Percentiles rank a stretch among this genome's conserved stretches.
Conservation (phyloP, 2,113 vertebrate genomes). For the Galemys pyrenaicus region DNA sequence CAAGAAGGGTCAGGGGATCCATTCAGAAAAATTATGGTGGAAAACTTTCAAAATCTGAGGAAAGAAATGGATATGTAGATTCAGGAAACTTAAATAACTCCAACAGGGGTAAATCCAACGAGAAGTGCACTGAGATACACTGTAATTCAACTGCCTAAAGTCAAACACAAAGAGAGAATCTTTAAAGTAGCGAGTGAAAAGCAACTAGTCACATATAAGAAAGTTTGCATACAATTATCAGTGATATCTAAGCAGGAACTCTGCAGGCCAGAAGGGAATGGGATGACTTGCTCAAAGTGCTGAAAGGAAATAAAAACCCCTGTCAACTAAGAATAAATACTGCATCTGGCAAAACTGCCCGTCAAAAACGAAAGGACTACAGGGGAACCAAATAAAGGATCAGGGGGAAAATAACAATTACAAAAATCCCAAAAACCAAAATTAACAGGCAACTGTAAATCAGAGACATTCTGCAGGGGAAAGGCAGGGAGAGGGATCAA, state of each 20-base stretch:
- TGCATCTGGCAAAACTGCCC: not conserved
- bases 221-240: not conserved
- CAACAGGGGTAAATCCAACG: not conserved
- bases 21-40: not conserved
- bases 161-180: conserved; percentile 13
- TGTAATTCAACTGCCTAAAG: not conserved
- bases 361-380: not conserved
- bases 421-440: too few relatives aligned
- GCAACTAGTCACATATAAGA: not conserved
- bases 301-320: not conserved
- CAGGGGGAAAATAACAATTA: too few relatives aligned
- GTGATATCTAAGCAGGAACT: conserved; percentile 18
- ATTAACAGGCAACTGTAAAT: too few relatives aligned
- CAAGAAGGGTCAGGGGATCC: not conserved
- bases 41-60: conserved; percentile 1
- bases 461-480: too few relatives aligned
- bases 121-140: not conserved
- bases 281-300: not conserved
- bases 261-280: not conserved
- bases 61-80: not conserved
- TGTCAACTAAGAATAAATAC: conserved; percentile 14
- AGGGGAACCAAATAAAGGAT: too few relatives aligned
- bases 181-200: conserved; percentile 17
- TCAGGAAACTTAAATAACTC: conserved; percentile 2
- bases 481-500: too few relatives aligned